A percentile compares a stretch with the other conserved stretches of the same genome.
Conservation (phyloP, 2,113 vertebrate species). For the Seriola dumerili region DNA sequence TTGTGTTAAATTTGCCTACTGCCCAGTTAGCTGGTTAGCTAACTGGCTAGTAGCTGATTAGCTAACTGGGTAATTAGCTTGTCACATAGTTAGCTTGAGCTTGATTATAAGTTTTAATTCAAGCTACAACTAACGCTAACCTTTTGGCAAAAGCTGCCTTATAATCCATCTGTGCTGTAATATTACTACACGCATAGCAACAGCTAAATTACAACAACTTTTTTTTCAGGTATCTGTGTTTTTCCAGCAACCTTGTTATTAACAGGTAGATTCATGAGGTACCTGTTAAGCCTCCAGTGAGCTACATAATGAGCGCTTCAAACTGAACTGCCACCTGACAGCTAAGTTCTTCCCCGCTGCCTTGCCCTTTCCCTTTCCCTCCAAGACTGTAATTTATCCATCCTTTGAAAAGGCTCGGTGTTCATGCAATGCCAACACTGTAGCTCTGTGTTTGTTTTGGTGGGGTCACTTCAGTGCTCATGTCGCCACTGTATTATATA, state of each 20-base stretch:
- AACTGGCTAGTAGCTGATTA: neutral
- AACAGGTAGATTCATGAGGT: constrained; percentile 18
- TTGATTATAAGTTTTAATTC: neutral
- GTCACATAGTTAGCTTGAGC: neutral
- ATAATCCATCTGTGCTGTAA: neutral
- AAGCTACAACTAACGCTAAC: neutral
- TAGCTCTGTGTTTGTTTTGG: constrained; percentile 43
- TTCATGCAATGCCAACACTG: constrained; percentile 11
- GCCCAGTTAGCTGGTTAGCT: neutral
- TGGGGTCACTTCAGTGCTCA: constrained; percentile 31
- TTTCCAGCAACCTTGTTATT: neutral
- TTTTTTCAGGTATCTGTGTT: neutral
- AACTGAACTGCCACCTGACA: constrained; percentile 3
- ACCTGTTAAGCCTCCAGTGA: neutral
- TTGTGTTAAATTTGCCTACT: neutral
- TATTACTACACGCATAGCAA: neutral
- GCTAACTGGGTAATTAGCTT: neutral
- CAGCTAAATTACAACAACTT: neutral
- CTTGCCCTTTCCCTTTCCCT: constrained; percentile 16
- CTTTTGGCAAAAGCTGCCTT: no score
- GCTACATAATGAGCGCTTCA: constrained; percentile 20
- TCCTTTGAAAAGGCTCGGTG: constrained; percentile 33
- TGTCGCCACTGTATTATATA: constrained; percentile 1
- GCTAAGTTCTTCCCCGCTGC: neutral
- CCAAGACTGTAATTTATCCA: constrained; percentile 45